Evolutionary conservation across 2,797 vertebrate species (phyloP).

Genomic region (Champsocephalus esox): DNA sequence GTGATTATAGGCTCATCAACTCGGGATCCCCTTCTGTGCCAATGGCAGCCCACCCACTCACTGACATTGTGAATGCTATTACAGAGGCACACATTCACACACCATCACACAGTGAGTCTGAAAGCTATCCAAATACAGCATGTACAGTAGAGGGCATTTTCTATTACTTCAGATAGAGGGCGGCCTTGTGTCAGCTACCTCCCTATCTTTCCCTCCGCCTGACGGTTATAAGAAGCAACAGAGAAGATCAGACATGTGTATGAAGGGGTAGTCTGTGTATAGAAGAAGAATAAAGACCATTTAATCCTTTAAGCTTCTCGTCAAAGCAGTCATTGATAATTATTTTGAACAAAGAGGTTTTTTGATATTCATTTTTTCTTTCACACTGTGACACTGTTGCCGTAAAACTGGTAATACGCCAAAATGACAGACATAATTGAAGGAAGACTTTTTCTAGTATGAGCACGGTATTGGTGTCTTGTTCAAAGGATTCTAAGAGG

Average conservation of each 20-base stretch:
- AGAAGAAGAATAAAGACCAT: neutral
- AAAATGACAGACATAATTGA: neutral
- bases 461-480: neutral
- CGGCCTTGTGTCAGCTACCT: constrained; percentile 85
- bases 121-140: constrained; percentile 36
- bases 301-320: neutral
- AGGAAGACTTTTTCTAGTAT: neutral
- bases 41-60: constrained; percentile 63
- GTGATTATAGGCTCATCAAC: constrained; percentile 71
- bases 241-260: constrained; percentile 14
- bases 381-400: neutral
- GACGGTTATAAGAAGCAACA: constrained; percentile 35
- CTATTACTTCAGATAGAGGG: constrained; percentile 85
- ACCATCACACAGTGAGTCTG: constrained; percentile 8
- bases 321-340: neutral
- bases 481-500: neutral
- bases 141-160: constrained; percentile 75
- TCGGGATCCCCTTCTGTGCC: constrained; percentile 59
- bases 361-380: neutral
- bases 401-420: neutral
- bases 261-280: neutral
- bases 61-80: constrained; percentile 55
- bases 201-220: constrained; percentile 37
- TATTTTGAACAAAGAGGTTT: neutral
- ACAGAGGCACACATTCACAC: constrained; percentile 32